These are phyloP conservation scores for Melitaea athalia DNA, from an alignment of 2,888 invertebrate genomes.

Conservation along the genomic window DNA sequence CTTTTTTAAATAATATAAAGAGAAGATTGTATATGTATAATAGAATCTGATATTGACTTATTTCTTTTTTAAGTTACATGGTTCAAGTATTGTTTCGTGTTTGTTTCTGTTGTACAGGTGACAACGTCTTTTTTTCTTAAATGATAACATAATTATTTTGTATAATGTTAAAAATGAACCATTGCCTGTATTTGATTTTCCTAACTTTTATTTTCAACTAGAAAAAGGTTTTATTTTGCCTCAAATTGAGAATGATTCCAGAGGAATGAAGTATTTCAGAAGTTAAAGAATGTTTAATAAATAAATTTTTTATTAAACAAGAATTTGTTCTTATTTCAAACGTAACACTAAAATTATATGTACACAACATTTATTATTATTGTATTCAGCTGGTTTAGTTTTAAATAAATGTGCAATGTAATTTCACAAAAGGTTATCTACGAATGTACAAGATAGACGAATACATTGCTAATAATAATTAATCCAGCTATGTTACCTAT, in stretches of 20 bases:
- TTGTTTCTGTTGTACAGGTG: neutral
- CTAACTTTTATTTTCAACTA: constrained; percentile 10
- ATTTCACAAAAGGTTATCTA: neutral
- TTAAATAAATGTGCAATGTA: neutral
- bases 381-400: constrained; percentile 21
- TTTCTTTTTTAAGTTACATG: too few species aligned
- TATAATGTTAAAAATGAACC: neutral
- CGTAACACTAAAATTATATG: constrained; percentile 54
- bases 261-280: constrained; percentile 27
- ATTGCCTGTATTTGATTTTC: neutral
- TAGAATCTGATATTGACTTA: too few species aligned
- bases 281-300: constrained; percentile 59
- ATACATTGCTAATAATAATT: constrained; percentile 1
- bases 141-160: neutral
- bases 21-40: too few species aligned
- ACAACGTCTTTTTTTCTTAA: neutral
- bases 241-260: constrained; percentile 12
- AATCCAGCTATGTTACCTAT: neutral
- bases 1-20: too few species aligned
- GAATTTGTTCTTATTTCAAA: constrained; percentile 62
- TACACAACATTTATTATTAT: constrained; percentile 54
- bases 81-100: neutral
- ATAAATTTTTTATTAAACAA: constrained; percentile 72
- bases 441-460: neutral
- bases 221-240: constrained; percentile 8